Evolutionary conservation across 2,797 vertebrate genomes (phyloP).

Genomic region (Dromococcyx pavoninus): DNA sequence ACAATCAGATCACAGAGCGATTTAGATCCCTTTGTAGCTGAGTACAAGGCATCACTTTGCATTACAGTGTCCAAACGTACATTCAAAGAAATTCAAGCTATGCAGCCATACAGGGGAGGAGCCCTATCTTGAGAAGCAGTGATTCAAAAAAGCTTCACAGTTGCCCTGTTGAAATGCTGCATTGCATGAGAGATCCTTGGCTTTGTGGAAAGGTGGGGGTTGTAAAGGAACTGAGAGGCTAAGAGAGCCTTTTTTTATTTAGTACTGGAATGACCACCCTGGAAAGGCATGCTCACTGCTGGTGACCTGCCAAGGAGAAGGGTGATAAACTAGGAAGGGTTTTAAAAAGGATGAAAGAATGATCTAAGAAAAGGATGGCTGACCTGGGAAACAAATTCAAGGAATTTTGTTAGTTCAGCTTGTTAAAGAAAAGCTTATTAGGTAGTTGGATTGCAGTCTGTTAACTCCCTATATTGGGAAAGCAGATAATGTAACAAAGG

Average conservation of each 20-base stretch:
- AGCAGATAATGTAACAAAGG: constrained; percentile 22
- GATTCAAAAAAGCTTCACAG: background rate
- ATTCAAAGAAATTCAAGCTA: background rate
- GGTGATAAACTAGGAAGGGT: background rate
- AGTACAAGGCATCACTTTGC: background rate
- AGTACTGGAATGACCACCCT: background rate
- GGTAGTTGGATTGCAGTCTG: background rate
- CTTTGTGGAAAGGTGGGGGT: background rate
- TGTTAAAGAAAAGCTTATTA: background rate
- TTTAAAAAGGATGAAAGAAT: background rate
- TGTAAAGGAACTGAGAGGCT: background rate
- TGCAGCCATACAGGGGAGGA: background rate
- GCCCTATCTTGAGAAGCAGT: background rate
- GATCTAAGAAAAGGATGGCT: background rate
- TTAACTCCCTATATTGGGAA: background rate
- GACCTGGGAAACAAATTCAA: background rate
- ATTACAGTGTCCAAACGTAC: rapidly evolving
- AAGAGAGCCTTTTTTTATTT: background rate
- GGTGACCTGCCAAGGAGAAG: background rate
- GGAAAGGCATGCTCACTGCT: background rate
- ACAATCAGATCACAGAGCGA: background rate
- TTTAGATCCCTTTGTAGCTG: background rate
- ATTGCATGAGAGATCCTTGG: background rate
- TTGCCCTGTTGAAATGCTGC: background rate
- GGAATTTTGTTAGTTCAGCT: background rate